phyloP scores from a whole-genome alignment of 2,797 vertebrate species.

The Anolis apletophallus region DNA sequence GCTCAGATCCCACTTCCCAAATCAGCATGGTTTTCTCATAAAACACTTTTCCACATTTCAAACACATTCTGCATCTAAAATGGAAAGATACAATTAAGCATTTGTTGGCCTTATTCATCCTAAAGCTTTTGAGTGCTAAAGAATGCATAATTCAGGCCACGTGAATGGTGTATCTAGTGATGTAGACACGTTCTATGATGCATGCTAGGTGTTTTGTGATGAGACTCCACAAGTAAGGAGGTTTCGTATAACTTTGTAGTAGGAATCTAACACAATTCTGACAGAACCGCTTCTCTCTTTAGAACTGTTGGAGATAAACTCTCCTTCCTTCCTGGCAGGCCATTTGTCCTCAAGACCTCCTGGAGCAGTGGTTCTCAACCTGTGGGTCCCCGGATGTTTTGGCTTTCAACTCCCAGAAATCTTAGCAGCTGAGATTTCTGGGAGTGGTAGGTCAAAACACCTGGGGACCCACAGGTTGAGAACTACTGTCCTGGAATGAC shows the following conservation, averaged over 20 bases:
- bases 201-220: background rate
- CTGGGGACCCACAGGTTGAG: no score
- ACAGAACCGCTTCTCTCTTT: background rate
- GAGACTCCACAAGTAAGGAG: background rate
- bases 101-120: background rate
- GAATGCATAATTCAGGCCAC: background rate
- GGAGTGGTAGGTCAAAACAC: no score
- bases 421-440: no score
- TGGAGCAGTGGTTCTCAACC: no score
- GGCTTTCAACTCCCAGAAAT: no score
- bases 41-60: background rate
- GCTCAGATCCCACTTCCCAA: background rate
- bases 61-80: background rate
- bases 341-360: background rate
- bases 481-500: no score
- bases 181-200: background rate
- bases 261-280: background rate
- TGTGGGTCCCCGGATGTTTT: no score
- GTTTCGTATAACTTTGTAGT: background rate
- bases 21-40: background rate
- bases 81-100: background rate
- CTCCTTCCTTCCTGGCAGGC: background rate
- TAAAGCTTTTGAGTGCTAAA: background rate
- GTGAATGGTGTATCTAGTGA: background rate
- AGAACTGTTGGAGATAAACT: background rate